These are phyloP conservation scores for Hydractinia symbiolongicarpus DNA, from an alignment of 30 jellyfish, hydroid and myxozoan genomes.

Conservation along the genomic window DNA sequence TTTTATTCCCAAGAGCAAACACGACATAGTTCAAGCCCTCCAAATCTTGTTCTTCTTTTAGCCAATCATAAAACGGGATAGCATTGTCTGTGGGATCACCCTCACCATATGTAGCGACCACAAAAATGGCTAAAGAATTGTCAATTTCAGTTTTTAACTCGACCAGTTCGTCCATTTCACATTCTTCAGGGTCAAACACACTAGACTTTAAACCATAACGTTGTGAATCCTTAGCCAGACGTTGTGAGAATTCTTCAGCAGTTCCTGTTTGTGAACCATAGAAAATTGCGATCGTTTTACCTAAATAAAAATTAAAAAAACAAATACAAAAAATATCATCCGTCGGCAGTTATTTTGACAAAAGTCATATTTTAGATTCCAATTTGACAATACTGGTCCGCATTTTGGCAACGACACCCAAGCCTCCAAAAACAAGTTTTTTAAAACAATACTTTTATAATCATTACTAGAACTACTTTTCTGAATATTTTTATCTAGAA, in stretches of 20 bases:
- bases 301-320: constrained; percentile 8
- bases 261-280: constrained; percentile 99
- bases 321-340: not conserved
- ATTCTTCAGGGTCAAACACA: constrained; percentile 94
- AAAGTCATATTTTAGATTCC: not conserved
- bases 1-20: constrained; percentile 91
- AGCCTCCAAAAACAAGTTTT: too few relatives aligned
- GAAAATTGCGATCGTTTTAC: constrained; percentile 74
- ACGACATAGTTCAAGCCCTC: constrained; percentile 67
- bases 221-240: constrained; percentile 81
- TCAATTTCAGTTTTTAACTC: constrained; percentile 50
- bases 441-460: too few relatives aligned
- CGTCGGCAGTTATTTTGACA: not conserved
- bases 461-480: too few relatives aligned
- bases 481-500: too few relatives aligned
- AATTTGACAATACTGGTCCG: not conserved
- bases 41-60: constrained; percentile 75
- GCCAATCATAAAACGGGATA: constrained; percentile 77
- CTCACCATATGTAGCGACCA: constrained; percentile 92
- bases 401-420: too few relatives aligned
- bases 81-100: constrained; percentile 99
- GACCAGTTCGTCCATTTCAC: constrained; percentile 65
- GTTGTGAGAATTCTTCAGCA: constrained; percentile 85
- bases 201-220: constrained; percentile 68
- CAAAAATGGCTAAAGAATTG: constrained; percentile 57